A percentile compares a stretch with the other conserved stretches of the same genome.
Conservation (phyloP, 2,113 vertebrate species). For the Vombatus ursinus region DNA sequence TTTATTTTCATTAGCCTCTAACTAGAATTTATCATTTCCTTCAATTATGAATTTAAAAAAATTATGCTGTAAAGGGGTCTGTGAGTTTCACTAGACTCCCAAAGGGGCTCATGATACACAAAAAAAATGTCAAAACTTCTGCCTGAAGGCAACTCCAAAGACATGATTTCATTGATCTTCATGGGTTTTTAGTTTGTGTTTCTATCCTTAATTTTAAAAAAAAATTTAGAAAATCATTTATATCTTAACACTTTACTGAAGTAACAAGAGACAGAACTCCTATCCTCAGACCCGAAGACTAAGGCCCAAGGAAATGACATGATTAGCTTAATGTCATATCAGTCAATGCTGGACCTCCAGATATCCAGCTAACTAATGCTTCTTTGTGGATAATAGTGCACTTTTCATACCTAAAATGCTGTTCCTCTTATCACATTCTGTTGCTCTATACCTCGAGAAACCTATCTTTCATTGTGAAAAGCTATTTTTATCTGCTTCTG, state of each 20-base stretch:
- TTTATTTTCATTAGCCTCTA: background rate
- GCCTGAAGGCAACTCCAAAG: background rate
- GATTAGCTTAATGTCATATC: background rate
- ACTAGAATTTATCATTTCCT: background rate
- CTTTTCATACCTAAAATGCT: background rate
- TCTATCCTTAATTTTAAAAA: background rate
- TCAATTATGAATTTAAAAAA: background rate
- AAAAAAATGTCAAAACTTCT: background rate
- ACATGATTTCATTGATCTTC: background rate
- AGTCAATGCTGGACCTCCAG: background rate
- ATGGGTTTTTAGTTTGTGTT: background rate
- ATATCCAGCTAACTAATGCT: background rate
- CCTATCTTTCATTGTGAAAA: fast-evolving
- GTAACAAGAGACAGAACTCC: background rate
- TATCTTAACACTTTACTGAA: background rate
- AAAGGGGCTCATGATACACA: background rate
- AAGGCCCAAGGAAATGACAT: fast-evolving
- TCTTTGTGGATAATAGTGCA: background rate
- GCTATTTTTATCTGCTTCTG: background rate
- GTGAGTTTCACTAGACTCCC: background rate
- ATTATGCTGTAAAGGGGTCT: background rate
- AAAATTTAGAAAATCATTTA: background rate
- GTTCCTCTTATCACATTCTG: background rate
- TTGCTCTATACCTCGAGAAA: background rate
- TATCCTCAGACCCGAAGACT: background rate